Percentiles rank a stretch among this genome's conserved stretches.
phyloP scores from a whole-genome alignment of 2,113 vertebrate species.

The Chitala chitala region DNA sequence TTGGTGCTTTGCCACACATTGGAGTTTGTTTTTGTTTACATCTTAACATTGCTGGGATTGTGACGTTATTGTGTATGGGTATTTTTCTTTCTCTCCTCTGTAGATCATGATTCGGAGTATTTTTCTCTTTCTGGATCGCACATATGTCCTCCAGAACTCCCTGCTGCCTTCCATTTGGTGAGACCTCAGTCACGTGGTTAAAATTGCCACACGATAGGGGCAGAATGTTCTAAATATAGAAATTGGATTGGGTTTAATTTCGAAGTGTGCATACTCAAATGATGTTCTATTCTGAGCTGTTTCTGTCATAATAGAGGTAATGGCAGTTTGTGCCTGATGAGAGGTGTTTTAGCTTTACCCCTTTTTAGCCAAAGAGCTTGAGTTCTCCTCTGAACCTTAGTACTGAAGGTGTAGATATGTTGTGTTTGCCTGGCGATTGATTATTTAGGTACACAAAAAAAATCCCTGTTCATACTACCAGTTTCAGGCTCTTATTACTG shows the following conservation, averaged over 20 bases:
- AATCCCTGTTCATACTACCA: too few species aligned
- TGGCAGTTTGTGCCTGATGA: too few species aligned
- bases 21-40: background rate
- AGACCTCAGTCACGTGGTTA: slow-evolving; percentile 38
- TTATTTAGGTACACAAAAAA: too few species aligned
- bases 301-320: too few species aligned
- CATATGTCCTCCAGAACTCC: slow-evolving; percentile 97
- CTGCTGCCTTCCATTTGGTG: slow-evolving; percentile 98
- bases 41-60: slow-evolving; percentile 14
- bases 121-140: slow-evolving; percentile 98
- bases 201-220: slow-evolving; percentile 1
- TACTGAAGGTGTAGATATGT: too few species aligned
- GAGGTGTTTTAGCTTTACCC: too few species aligned
- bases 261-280: background rate
- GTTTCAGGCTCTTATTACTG: too few species aligned
- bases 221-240: background rate
- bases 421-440: too few species aligned
- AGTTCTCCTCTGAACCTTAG: too few species aligned
- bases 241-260: background rate
- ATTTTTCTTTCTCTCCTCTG: slow-evolving; percentile 15
- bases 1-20: too few species aligned
- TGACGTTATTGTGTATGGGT: background rate
- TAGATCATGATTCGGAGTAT: slow-evolving; percentile 99
- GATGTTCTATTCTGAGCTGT: too few species aligned
- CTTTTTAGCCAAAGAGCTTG: too few species aligned